Percentiles rank a stretch among this genome's conserved stretches.
Conservation (phyloP, 64 coral and sea anemone genomes). For the Montipora capricornis region DNA sequence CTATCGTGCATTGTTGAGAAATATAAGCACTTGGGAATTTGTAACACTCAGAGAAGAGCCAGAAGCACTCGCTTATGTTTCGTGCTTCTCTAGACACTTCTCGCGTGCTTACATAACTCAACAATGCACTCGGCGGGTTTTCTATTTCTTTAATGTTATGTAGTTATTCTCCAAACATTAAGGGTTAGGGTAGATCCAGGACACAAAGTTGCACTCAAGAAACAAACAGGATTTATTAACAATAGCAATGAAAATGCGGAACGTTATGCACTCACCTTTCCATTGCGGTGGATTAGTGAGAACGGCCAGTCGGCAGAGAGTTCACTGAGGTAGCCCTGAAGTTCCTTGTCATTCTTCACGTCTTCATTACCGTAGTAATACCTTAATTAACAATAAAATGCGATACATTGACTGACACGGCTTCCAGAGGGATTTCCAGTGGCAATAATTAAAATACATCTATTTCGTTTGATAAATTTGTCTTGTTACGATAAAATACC, state of each 20-base stretch:
- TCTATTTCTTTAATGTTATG: no score
- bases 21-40: no score
- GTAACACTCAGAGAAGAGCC: no score
- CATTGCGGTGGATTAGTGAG: not conserved
- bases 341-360: conserved; percentile 36
- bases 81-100: no score
- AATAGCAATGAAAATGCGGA: no score
- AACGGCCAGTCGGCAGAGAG: not conserved
- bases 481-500: not conserved
- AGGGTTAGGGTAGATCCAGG: not conserved
- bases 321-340: conserved; percentile 15
- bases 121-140: no score
- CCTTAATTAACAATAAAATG: not conserved
- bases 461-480: not conserved
- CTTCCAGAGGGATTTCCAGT: not conserved
- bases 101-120: no score
- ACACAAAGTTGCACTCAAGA: not conserved
- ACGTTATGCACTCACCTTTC: not conserved
- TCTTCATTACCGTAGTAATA: conserved; percentile 28
- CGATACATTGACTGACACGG: not conserved
- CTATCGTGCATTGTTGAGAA: no score
- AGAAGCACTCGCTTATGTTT: no score
- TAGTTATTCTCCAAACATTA: no score
- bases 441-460: not conserved
- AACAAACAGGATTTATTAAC: not conserved